Evolutionary conservation across 2,797 vertebrate species (phyloP), one percentile per base, ranked within the genome.

Genomic region (Aphelocoma californica): DNA sequence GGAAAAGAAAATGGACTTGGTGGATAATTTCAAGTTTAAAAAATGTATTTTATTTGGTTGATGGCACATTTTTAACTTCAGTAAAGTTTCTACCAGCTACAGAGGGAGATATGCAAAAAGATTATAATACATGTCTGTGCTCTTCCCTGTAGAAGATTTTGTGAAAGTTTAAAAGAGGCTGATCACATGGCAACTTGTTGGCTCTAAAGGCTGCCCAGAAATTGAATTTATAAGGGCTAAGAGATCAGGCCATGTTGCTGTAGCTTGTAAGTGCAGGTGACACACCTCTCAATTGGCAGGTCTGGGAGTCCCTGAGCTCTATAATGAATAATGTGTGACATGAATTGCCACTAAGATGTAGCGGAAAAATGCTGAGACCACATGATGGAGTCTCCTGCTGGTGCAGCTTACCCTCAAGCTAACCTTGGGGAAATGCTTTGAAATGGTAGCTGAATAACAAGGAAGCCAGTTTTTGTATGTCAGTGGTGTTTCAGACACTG

Each of bases 371-470:
- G 66, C 93, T 94, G 93, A 89, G 83, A 72, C 44, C 57, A 81
- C 40, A 28, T 23, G 83, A 74, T 53, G 61, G 65, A 92, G 38
- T 78, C 75, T 93, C 79, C 69, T 93, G 69, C 86, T 81, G 71
- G 62, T 77, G 61, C 60, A 67, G 66, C 79, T 93, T 74, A 86
- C 69, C 92, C 88, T 88, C 62, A 38, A 95, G 93, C 83, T 92
- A 92, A 93, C 93, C 94, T 92, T 95, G 69, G 83, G 81, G 81
- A 91, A 92, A 90, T 9, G 12, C 90, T 96, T 92, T 95, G 81
- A 95, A 93, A 84, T 34, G 51, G 56, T 15, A 53, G 62, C 86
- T 91, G 81, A 93, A 79, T 85, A 91, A 81, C 54, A 86, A 93
- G 64, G 42, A 67, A 86, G 11, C 7, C 18, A 23, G 18, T 67